These are phyloP conservation scores for Morone chrysops DNA, from an alignment of 2,113 vertebrate genomes.

Conservation along the genomic window DNA sequence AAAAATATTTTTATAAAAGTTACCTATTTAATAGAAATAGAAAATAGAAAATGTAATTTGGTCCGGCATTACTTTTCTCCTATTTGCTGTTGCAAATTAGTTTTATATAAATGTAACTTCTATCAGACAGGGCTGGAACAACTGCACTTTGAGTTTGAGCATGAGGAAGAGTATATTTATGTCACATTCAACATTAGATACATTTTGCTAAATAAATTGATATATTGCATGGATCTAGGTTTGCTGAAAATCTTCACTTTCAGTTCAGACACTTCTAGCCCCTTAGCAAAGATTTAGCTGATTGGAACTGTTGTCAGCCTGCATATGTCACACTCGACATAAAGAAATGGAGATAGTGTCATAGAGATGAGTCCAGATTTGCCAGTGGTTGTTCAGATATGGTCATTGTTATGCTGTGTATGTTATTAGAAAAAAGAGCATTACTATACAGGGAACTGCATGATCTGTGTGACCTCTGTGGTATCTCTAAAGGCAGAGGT, in stretches of 20 bases:
- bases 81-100: too few relatives aligned
- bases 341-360: neutral
- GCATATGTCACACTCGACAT: neutral
- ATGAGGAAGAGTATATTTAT: neutral
- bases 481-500: constrained; percentile 39
- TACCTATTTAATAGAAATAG: too few relatives aligned
- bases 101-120: too few relatives aligned
- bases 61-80: too few relatives aligned
- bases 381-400: neutral
- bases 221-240: too few relatives aligned
- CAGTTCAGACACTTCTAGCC: too few relatives aligned
- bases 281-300: too few relatives aligned
- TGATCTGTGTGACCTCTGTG: constrained; percentile 30
- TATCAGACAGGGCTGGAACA: neutral
- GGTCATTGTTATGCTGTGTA: constrained; percentile 27
- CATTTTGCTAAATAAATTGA: too few relatives aligned
- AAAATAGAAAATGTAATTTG: too few relatives aligned
- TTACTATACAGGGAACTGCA: constrained; percentile 2
- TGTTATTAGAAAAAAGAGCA: neutral
- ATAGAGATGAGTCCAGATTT: neutral
- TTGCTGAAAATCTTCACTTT: too few relatives aligned
- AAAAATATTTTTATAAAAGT: too few relatives aligned
- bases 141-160: neutral
- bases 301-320: too few relatives aligned
- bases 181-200: neutral